These are phyloP conservation scores for Pituophis catenifer DNA, from an alignment of 2,113 vertebrate species.

Conservation along the genomic window DNA sequence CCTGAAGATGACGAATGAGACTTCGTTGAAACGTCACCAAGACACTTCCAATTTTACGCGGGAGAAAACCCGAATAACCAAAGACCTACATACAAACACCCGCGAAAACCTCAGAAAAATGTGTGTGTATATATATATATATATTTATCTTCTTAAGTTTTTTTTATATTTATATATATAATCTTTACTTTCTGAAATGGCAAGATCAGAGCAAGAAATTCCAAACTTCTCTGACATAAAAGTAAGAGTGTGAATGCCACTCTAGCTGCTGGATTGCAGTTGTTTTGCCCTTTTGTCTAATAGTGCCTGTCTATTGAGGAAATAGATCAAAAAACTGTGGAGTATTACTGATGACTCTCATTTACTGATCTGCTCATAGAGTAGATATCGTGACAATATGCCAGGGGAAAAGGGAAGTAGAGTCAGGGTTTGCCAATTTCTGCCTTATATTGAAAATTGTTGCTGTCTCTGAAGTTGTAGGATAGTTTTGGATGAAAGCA, in stretches of 20 bases:
- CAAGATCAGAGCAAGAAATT: neutral
- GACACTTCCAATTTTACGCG: no score
- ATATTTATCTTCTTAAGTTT: no score
- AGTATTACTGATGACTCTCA: neutral
- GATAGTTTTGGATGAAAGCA: slow-evolving; percentile 36
- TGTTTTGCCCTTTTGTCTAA: neutral
- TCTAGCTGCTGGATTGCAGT: neutral
- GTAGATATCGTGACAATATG: neutral
- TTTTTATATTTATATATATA: neutral
- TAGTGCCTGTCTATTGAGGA: neutral
- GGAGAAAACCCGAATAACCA: no score
- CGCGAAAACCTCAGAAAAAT: no score
- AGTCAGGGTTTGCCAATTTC: neutral
- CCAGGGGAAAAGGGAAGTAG: neutral
- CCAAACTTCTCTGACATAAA: neutral
- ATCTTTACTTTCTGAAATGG: neutral
- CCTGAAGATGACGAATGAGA: no score
- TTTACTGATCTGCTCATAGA: neutral
- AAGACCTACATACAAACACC: no score
- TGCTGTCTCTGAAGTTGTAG: slow-evolving; percentile 38
- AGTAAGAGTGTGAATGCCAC: neutral
- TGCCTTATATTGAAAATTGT: neutral
- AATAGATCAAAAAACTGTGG: neutral
- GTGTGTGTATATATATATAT: no score
- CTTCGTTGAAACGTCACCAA: no score